phyloP scores from a whole-genome alignment of 2,888 invertebrate species.

The Lottia gigantea region DNA sequence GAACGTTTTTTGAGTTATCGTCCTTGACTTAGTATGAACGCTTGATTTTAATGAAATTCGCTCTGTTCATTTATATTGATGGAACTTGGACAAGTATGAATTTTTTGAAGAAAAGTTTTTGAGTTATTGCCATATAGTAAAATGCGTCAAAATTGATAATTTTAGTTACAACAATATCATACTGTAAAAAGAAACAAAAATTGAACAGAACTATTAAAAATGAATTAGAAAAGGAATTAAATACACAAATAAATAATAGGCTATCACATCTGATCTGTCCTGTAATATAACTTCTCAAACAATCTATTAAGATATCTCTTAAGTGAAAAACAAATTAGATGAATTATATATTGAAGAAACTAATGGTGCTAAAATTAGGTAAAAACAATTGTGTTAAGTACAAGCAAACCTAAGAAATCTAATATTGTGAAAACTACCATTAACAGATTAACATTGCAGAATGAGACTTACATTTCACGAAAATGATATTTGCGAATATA shows the following conservation, averaged over 20 bases:
- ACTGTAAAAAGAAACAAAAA: conserved; percentile 6
- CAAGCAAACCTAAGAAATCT: conserved; percentile 47
- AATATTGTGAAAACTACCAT: not conserved
- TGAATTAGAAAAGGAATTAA: not conserved
- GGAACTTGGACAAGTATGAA: too few relatives aligned
- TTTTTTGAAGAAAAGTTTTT: too few relatives aligned
- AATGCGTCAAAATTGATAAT: not conserved
- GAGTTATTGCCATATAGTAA: too few relatives aligned
- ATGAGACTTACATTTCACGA: too few relatives aligned
- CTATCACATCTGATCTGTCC: conserved; percentile 3
- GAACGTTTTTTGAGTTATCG: too few relatives aligned
- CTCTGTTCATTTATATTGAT: too few relatives aligned
- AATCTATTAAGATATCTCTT: not conserved
- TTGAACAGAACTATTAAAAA: not conserved
- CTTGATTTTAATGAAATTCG: too few relatives aligned
- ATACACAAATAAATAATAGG: not conserved
- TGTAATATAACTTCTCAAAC: conserved; percentile 7
- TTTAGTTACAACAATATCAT: not conserved
- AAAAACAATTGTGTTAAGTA: conserved; percentile 12
- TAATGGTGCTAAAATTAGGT: conserved; percentile 17
- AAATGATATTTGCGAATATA: too few relatives aligned
- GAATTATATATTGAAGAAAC: conserved; percentile 6
- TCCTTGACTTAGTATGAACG: too few relatives aligned
- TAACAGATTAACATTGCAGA: not conserved
- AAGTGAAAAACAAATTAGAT: conserved; percentile 3